These are phyloP conservation scores for Solenopsis fugax DNA, from an alignment of 1,140 invertebrate species.

Conservation along the genomic window DNA sequence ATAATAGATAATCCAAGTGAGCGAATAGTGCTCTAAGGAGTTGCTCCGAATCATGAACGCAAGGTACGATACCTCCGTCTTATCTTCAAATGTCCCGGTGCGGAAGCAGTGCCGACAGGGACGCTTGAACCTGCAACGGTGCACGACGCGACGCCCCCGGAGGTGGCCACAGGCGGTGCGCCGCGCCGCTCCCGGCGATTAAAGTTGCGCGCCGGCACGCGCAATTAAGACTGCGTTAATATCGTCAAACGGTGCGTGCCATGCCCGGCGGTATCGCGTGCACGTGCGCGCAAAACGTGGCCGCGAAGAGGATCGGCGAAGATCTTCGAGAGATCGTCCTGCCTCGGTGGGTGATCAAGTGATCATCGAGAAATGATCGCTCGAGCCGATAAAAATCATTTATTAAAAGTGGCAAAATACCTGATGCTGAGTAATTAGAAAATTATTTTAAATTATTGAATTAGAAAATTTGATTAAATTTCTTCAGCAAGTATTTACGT, in stretches of 20 bases:
- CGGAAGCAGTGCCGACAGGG: background rate
- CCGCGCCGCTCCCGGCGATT: constrained; percentile 50
- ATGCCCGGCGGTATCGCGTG: constrained; percentile 24
- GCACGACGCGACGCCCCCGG: constrained; percentile 24
- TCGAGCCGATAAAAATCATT: too few species aligned
- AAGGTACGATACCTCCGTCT: too few species aligned
- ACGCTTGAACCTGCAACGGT: constrained; percentile 48
- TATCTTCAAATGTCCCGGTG: background rate
- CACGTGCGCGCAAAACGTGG: constrained; percentile 3
- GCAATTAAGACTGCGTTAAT: constrained; percentile 78
- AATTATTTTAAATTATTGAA: background rate
- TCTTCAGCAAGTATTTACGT: too few species aligned
- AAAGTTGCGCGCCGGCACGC: constrained; percentile 67
- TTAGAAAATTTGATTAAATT: background rate
- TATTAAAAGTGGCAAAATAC: too few species aligned
- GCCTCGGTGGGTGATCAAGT: background rate
- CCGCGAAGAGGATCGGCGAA: background rate
- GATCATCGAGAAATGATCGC: background rate
- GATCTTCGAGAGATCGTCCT: background rate
- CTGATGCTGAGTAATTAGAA: background rate
- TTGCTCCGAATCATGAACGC: too few species aligned
- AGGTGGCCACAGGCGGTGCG: background rate
- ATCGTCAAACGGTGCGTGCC: constrained; percentile 76
- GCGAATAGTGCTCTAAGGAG: too few species aligned
- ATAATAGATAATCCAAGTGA: too few species aligned